Conservation (phyloP, 2,113 vertebrate genomes). For the Platichthys stellatus region DNA sequence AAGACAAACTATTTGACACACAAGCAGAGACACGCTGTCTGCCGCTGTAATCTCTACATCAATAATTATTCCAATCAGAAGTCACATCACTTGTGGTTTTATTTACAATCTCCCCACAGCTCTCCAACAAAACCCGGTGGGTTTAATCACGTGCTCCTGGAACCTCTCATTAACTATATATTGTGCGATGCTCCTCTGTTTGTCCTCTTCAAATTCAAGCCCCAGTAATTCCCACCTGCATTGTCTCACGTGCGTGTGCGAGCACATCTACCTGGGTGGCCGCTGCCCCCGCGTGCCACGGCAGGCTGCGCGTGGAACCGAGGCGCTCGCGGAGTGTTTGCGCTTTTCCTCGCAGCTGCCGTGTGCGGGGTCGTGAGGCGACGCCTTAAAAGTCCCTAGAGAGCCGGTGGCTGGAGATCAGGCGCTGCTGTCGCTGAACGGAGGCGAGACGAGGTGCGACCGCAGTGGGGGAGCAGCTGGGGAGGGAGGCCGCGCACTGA, state of each 20-base stretch:
- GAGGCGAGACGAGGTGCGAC: conserved; percentile 25
- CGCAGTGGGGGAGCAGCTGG: conserved; percentile 54
- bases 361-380: background rate
- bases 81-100: too few species aligned
- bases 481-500: conserved; percentile 44
- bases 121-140: background rate
- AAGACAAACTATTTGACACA: too few species aligned
- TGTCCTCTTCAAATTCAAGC: conserved; percentile 6
- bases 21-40: too few species aligned
- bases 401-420: background rate
- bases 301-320: conserved; percentile 63
- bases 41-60: too few species aligned
- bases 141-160: background rate
- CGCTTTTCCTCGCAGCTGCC: conserved; percentile 8
- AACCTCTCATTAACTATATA: background rate
- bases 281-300: conserved; percentile 63
- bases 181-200: conserved; percentile 2
- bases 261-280: conserved; percentile 68
- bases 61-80: too few species aligned
- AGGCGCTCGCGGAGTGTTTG: conserved; percentile 30
- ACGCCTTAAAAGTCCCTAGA: background rate
- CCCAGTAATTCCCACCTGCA: conserved; percentile 24
- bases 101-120: background rate
- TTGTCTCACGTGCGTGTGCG: background rate
- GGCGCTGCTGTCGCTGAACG: background rate